Conservation (phyloP, 92 coral and sea anemone species). For the Chrysogorgia sp. region DNA sequence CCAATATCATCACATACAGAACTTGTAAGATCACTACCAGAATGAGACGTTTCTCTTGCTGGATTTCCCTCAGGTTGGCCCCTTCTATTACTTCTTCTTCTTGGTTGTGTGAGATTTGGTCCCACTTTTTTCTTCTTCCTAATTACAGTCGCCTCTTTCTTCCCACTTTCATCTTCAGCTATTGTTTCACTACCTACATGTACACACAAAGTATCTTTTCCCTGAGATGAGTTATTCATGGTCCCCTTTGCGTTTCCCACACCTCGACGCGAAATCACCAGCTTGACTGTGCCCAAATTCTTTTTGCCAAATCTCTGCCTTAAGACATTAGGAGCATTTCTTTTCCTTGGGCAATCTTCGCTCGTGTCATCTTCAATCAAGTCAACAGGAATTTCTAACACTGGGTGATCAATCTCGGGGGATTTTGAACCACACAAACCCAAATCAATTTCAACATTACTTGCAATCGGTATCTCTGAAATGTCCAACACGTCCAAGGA, state of each 20-base stretch:
- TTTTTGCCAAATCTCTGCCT: conserved; percentile 4
- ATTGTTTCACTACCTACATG: not conserved
- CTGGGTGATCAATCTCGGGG: conserved; percentile 26
- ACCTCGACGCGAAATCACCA: conserved; percentile 27
- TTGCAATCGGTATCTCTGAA: conserved; percentile 30
- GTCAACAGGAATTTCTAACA: conserved; percentile 34
- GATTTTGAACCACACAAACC: not conserved
- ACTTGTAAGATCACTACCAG: too few relatives aligned
- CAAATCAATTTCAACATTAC: conserved; percentile 27
- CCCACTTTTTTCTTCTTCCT: not conserved
- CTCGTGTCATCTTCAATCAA: conserved; percentile 2
- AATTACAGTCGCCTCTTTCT: not conserved
- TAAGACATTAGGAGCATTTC: not conserved
- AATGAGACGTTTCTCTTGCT: not conserved
- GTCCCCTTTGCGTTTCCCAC: not conserved
- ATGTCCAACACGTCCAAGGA: conserved; percentile 12
- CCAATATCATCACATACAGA: too few relatives aligned
- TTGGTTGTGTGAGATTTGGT: not conserved
- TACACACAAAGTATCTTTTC: not conserved
- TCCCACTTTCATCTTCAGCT: not conserved
- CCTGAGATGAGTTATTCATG: not conserved
- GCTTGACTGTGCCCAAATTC: conserved; percentile 1
- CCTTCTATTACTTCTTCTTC: not conserved
- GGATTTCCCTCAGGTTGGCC: not conserved
- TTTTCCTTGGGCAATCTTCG: not conserved